phyloP scores from a whole-genome alignment of 1,140 invertebrate genomes.

The Drosophila nasuta region DNA sequence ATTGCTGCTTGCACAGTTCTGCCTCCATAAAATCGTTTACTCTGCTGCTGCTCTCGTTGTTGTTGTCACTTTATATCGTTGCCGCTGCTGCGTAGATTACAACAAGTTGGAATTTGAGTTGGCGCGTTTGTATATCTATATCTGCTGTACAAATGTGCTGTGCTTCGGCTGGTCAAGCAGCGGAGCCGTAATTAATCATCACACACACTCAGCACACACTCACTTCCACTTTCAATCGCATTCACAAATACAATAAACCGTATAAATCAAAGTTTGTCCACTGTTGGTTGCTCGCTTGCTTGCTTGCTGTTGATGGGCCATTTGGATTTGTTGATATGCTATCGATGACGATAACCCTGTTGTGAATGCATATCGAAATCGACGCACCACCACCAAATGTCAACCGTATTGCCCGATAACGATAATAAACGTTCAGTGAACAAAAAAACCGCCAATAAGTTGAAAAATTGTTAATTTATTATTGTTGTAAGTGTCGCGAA shows the following conservation, averaged over 20 bases:
- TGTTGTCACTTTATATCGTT: conserved; percentile 10
- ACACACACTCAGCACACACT: conserved; percentile 24
- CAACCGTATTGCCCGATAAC: not conserved
- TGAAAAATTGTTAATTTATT: conserved; percentile 33
- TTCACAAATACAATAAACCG: conserved; percentile 50
- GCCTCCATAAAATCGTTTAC: conserved; percentile 37
- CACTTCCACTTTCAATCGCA: conserved; percentile 52
- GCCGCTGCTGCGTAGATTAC: conserved; percentile 39
- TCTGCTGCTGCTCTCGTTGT: not conserved
- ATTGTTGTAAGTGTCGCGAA: conserved; percentile 6
- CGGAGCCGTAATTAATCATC: conserved; percentile 36
- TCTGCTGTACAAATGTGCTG: no score
- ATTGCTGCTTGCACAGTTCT: conserved; percentile 37
- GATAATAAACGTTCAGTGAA: not conserved
- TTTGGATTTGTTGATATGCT: conserved; percentile 48
- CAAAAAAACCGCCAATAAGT: not conserved
- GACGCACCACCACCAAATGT: conserved; percentile 21
- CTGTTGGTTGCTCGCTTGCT: conserved; percentile 1
- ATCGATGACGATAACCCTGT: conserved; percentile 43
- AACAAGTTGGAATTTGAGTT: conserved; percentile 35
- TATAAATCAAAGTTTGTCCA: conserved; percentile 44
- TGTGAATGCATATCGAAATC: conserved; percentile 17
- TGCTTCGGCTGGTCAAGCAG: conserved; percentile 23
- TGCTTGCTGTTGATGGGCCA: conserved; percentile 4
- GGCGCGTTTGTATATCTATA: conserved; percentile 24